Base-by-base conservation (phyloP, 2,797 vertebrate genomes). In the Sebastes taczanowskii region DNA sequence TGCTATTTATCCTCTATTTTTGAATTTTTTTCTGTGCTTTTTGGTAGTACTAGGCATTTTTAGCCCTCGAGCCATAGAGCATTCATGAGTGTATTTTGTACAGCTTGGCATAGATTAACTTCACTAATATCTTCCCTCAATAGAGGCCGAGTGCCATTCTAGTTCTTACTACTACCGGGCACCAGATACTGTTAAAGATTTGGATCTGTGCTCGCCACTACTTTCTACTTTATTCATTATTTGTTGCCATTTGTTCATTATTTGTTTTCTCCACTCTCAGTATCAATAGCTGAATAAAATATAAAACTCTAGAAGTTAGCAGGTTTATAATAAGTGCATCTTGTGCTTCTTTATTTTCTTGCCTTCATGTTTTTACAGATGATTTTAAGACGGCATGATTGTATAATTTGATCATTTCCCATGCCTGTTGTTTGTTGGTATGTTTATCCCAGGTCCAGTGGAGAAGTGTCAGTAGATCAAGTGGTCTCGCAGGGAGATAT, bases 401-500 rank as follows among this genome's bases (percentile, higher is more conserved):
- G 4, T 6, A 29, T 53, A 1, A 71, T 62, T n/a, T 23, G 6
- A 32, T 52, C 56, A 69, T 11, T 11, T 63, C 25, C 1, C 4
- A 20, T 83, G 35, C 20, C 0, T 60, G 46, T 60, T 30, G 10
- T 6, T 35, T 60, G 46, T 60, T 30, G 8, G 6, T 38, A 0
- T 72, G n/a, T 82, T 70, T 38, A 11, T 69, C 71, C 10, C 76
- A 94, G 93, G 61, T 42, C 86, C 52, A 79, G 86, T 74, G 87
- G 80, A 53, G 93, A 95, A 85, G 95, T 92, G n/a, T 96, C 95
- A 3, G 81, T 97, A 66, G 98, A 99, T 88, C 90, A 97, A 0
- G 95, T 96, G 76, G 95, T 96, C 62, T 97, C 97, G 27, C 98
- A 98, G 85, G 97, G 95, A 60, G 97, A 98, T 67, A 25, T 77